Evolutionary conservation across 2,888 invertebrate genomes (phyloP).

Genomic region (Tricholauxania praeusta): DNA sequence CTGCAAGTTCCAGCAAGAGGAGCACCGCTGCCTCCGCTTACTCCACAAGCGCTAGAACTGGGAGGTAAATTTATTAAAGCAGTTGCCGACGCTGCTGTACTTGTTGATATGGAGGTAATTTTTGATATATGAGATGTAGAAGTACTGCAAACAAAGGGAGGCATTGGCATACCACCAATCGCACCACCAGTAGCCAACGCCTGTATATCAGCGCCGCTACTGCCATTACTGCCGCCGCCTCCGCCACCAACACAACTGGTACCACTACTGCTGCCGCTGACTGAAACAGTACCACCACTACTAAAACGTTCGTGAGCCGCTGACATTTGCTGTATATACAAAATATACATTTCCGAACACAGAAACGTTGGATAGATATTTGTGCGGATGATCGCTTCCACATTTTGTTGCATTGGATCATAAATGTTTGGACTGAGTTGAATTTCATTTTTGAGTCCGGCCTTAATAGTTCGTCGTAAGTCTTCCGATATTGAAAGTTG

Average conservation of each 20-base stretch:
- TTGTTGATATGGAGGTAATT: neutral
- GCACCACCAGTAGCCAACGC: slow-evolving; percentile 34
- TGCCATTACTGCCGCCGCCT: slow-evolving; percentile 52
- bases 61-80: slow-evolving; percentile 50
- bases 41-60: slow-evolving; percentile 37
- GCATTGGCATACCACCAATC: slow-evolving; percentile 48
- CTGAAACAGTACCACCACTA: slow-evolving; percentile 53
- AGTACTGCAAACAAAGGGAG: slow-evolving; percentile 43
- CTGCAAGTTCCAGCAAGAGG: slow-evolving; percentile 61
- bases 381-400: slow-evolving; percentile 84
- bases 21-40: slow-evolving; percentile 40
- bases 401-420: slow-evolving; percentile 85
- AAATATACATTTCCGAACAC: slow-evolving; percentile 91
- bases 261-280: slow-evolving; percentile 53
- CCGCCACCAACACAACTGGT: slow-evolving; percentile 53
- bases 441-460: slow-evolving; percentile 78
- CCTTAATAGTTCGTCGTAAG: slow-evolving; percentile 82
- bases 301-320: slow-evolving; percentile 68
- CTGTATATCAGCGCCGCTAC: slow-evolving; percentile 53
- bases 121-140: slow-evolving; percentile 30
- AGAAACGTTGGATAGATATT: slow-evolving; percentile 94
- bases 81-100: slow-evolving; percentile 48
- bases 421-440: slow-evolving; percentile 83
- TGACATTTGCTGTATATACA: slow-evolving; percentile 79
- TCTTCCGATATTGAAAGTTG: slow-evolving; percentile 86